Base-by-base conservation (phyloP, 23 tunicate species). In the Halocynthia roretzi region DNA sequence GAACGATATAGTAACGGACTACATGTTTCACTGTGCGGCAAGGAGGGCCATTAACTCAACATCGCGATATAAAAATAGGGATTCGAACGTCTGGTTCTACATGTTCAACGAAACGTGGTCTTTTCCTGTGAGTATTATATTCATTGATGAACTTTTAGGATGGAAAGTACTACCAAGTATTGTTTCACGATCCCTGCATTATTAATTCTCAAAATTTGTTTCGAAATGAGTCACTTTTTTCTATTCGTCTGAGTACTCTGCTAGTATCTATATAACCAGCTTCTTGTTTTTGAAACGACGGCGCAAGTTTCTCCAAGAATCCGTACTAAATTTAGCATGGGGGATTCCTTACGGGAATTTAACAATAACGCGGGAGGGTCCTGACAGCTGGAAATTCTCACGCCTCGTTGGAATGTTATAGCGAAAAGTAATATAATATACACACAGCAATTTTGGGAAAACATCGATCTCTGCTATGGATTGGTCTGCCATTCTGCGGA, bases 401-500 rank as follows among this genome's bases (percentile, higher is more conserved):
- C 2, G 63, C 17, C 63, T 58, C 2, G 17, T 58, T 14, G 15
- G 17, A 14, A 15, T 58, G n/a, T 58, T n/a, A 1, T 58, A 58
- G 4, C 17, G 63, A n/a, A n/a, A 14, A 14, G 63, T n/a, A 58
- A 58, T 14, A 58, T 58, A 2, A 58, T 58, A 14, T 65, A 15
- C 22, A 10, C 40, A 52, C 60, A 83, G 87, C 71, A 76, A 76
- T 76, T 76, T 75, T 88, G 95, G 95, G 87, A 88, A 67, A 58
- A 88, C 56, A 83, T 78, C 56, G 74, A 74, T 8, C 50, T 50
- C 18, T 88, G 95, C 61, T 83, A 78, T 44, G 64, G 79, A 49
- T 71, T 88, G 60, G 61, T 62, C 6, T 88, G 95, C 54, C 95
- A 88, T 70, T 79, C 95, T 0, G 95, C 83, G 11, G 95, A 88